Evolutionary conservation across 1,140 invertebrate genomes (phyloP).

Genomic region (Sinonovacula constricta): DNA sequence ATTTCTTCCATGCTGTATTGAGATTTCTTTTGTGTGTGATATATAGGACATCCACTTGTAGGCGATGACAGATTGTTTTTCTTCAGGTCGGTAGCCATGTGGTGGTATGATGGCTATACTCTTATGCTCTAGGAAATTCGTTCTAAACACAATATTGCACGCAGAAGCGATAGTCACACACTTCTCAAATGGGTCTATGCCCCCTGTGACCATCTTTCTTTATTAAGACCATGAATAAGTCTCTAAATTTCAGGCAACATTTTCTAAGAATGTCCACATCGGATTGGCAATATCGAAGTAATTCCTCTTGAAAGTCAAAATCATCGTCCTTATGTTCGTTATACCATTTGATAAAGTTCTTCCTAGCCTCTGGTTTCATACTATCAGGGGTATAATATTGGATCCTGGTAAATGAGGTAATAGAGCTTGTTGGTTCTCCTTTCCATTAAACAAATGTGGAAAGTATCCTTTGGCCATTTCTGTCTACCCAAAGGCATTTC

Average conservation of each 20-base stretch:
- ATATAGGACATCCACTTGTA: too few relatives aligned
- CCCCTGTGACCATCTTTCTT: background rate
- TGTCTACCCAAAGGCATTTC: constrained; percentile 28
- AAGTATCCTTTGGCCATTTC: constrained; percentile 42
- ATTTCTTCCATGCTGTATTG: background rate
- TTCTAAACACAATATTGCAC: constrained; percentile 1
- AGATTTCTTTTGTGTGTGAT: background rate
- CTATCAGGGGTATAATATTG: constrained; percentile 6
- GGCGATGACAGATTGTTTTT: too few relatives aligned
- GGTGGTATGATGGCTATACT: background rate
- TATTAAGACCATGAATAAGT: constrained; percentile 14
- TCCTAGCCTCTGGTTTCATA: too few relatives aligned
- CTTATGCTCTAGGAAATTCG: background rate
- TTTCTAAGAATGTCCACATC: too few relatives aligned
- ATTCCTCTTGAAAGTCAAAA: too few relatives aligned
- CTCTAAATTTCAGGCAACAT: too few relatives aligned
- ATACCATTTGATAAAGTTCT: constrained; percentile 31
- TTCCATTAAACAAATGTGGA: too few relatives aligned
- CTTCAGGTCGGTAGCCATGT: too few relatives aligned
- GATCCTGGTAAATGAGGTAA: background rate
- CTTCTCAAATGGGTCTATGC: too few relatives aligned
- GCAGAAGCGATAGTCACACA: constrained; percentile 20
- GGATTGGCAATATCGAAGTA: too few relatives aligned
- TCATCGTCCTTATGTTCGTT: background rate
- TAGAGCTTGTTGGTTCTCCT: constrained; percentile 13